Conservation (phyloP, 2,113 vertebrate species). For the Probosciger aterrimus region DNA sequence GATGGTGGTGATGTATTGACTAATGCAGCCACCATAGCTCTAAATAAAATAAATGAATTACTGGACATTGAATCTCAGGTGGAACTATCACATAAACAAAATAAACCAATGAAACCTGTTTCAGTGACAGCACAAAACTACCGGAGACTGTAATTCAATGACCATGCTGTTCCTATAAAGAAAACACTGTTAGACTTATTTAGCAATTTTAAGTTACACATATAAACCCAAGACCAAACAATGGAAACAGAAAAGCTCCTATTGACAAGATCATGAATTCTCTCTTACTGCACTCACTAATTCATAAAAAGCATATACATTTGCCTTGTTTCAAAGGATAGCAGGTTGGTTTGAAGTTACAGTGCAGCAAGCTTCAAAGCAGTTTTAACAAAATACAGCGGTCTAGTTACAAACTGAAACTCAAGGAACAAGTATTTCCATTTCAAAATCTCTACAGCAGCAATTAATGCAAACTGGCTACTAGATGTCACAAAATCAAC, state of each 20-base stretch:
- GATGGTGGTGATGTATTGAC: constrained; percentile 24
- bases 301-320: constrained; percentile 52
- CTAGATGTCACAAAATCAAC: constrained; percentile 41
- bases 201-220: constrained; percentile 36
- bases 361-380: constrained; percentile 29
- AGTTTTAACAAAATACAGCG: background rate
- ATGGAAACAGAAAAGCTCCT: constrained; percentile 45
- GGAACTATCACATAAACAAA: constrained; percentile 20
- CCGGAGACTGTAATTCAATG: constrained; percentile 38
- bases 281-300: constrained; percentile 57
- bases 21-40: constrained; percentile 31
- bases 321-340: constrained; percentile 43
- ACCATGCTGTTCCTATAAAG: constrained; percentile 51
- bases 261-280: constrained; percentile 23
- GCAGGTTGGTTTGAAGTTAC: constrained; percentile 14
- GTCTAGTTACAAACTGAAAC: constrained; percentile 19
- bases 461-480: constrained; percentile 44
- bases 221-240: constrained; percentile 44
- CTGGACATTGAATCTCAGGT: constrained; percentile 11
- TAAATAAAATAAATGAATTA: constrained; percentile 8
- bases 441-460: constrained; percentile 54
- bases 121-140: constrained; percentile 34
- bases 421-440: constrained; percentile 26
- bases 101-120: constrained; percentile 28
- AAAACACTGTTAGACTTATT: constrained; percentile 40